Evolutionary conservation across 2,113 vertebrate genomes (phyloP), one percentile per base, ranked within the genome.

Genomic region (Opisthocomus hoazin): DNA sequence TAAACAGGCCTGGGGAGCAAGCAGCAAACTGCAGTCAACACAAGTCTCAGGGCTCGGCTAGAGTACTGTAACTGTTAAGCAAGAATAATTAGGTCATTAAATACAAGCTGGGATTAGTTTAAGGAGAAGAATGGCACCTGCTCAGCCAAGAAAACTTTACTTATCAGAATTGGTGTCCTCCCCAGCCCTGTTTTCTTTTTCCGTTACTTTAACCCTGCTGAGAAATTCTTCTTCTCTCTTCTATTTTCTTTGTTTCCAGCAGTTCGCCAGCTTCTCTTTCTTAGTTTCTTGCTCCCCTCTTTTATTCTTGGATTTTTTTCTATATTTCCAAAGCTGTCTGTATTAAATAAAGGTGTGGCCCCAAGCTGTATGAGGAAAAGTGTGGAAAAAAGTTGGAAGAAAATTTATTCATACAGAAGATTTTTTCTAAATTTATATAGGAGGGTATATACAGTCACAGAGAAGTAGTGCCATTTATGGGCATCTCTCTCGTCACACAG

Each of bases 401-500:
- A 65, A 81, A 36, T 14, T 70, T 89, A 20, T 41, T 45, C 8
- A 8, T 51, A 48, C 6, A 7, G 34, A 70, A 86, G 36, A 76
- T 21, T 43, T 61, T 48, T 87, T 90, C 0, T 0, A 73, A 48
- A 7, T 74, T 6, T 1, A 10, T 56, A 73, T 0, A 1, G 29
- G 41, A 75, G 87, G 54, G 23, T 81, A 73, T 14, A 51, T 7
- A 53, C 27, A 61, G 8, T 26, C 41, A 70, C n/a, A 64, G 79
- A 93, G 36, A 88, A 92, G 81, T 7, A 86, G 27, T 48, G 34
- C 34, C 51, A 51, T 82, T 83, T 87, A 50, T 51, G 65, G 48
- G 3, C 37, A 60, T 56, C 23, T 54, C 34, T 89, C 58, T 73
- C n/a, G 73, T 84, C 70, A 66, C 6, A 3, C 4, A 56, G 29